Base-by-base conservation (phyloP, 2,113 vertebrate genomes). In the Oophaga pumilio region DNA sequence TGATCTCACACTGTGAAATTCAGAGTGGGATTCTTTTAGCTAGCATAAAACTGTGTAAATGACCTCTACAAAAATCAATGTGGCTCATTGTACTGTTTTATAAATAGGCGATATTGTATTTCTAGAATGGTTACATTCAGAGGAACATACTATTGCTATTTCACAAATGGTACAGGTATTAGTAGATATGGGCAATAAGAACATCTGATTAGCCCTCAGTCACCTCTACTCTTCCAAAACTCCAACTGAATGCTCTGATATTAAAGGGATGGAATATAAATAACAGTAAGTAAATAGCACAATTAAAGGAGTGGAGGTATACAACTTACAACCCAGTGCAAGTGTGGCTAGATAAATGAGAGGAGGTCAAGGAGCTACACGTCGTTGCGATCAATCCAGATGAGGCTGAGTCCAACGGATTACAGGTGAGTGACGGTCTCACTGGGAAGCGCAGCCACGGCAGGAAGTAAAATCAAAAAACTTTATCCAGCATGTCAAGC, bases 1-100 rank as follows among this genome's bases (percentile, higher is more conserved):
- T 85, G 53, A 85, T 74, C 68, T 85, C 69, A 59, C 28, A 73
- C 56, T 85, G 69, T 74, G 83, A 57, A 68, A 74, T 56, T 12
- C 17, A 74, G 83, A 43, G 28, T 26, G 53, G 22, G 52, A 68
- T 68, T 68, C 14, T 69, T 57, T 57, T 74, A 85, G 74, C 53
- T 33, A 43, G 12, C 50, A 84, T 71, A 84, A 26, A 56, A 69
- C 64, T 56, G n/a, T 26, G 62, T n/a, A 24, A 57, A 85, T 20
- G 68, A 71, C 18, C 68, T 74, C 49, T 84, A 26, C 6, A 18
- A 74, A 73, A 73, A 74, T 74, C 68, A 85, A 59, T 59, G 24
- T 74, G 22, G 43, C 52, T 73, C 68, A 74, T 59, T 59, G 24
- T 33, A 43, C 26, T 33, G 64, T 56, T 49, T 66, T 69, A 49